phyloP scores from a whole-genome alignment of 2,113 vertebrate species.

The Heteronetta atricapilla region DNA sequence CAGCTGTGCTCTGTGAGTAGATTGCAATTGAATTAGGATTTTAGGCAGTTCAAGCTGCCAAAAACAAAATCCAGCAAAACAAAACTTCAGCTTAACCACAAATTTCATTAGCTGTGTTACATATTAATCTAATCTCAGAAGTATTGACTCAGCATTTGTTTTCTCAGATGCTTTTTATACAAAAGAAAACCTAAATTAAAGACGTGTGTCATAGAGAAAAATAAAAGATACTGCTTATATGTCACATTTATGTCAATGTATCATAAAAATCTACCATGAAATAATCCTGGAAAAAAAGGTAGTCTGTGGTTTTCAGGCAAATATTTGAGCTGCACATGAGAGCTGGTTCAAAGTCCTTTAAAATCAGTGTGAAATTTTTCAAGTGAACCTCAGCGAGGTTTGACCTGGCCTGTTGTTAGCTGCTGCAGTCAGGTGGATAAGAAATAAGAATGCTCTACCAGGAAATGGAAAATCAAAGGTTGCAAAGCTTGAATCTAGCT shows the following conservation, averaged over 20 bases:
- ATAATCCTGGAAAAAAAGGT: background rate
- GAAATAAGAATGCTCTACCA: background rate
- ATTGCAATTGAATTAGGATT: constrained; percentile 50
- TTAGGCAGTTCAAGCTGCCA: constrained; percentile 32
- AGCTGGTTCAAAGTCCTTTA: background rate
- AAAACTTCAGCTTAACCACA: constrained; percentile 44
- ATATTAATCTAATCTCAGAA: constrained; percentile 19
- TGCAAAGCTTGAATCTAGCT: background rate
- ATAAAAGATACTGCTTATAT: background rate
- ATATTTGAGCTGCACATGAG: background rate
- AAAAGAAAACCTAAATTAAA: background rate
- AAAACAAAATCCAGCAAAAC: background rate
- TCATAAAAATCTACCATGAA: background rate
- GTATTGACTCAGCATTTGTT: background rate
- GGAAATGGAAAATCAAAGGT: background rate
- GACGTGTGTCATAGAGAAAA: background rate
- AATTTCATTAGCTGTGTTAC: constrained; percentile 29
- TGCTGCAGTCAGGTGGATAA: background rate
- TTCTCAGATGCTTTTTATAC: background rate
- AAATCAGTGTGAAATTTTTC: background rate
- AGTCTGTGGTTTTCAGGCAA: background rate
- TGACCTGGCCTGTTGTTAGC: background rate
- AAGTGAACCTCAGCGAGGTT: background rate
- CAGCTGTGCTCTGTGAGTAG: constrained; percentile 19
- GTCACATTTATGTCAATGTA: background rate